Evolutionary conservation across 2,113 vertebrate genomes (phyloP), one percentile per base, ranked within the genome.

Genomic region (Coreoperca whiteheadi): DNA sequence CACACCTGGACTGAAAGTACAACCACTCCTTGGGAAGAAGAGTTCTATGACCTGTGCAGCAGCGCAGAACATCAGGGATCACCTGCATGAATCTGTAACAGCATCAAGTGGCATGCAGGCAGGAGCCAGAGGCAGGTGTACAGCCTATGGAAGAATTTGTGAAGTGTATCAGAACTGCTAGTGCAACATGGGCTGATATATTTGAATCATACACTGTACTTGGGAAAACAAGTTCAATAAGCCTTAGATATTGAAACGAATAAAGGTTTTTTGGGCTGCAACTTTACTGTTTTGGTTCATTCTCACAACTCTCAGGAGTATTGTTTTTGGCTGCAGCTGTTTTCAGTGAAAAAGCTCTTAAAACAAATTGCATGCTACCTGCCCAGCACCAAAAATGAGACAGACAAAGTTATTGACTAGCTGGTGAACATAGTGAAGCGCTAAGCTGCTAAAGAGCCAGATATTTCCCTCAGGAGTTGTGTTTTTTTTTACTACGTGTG

Each of bases 1-100:
- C 73, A 91, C 90, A 93, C 89, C 91, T 94, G 91, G 83, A 77
- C 76, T 84, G 6, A 82, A 86, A 79, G 77, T 54, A 73, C 51
- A 88, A 37, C 60, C 76, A 53, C 32, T 67, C 21, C 61, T 81
- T 34, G 23, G 59, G 39, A 86, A 67, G 28, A 79, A 69, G 39
- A 71, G 84, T 88, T 83, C 83, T 54, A 77, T 56, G 75, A 85
- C 74, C 63, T 64, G 37, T 81, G 84, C 80, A 78, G 79, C 74
- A 25, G 46, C 43, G 83, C 77, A 60, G 81, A 88, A 82, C 90
- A 84, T 89, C 80, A 82, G 61, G 59, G 37, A 69, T 78, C 75
- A 78, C 60, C 74, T 74, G 65, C 83, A 61, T 72, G 37, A 65
- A 63, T 87, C 74, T 83, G 81, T 64, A 16, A 54, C 37, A 48